These are phyloP conservation scores for Cheirogaleus medius DNA, from an alignment of 2,113 vertebrate genomes.

Conservation along the genomic window DNA sequence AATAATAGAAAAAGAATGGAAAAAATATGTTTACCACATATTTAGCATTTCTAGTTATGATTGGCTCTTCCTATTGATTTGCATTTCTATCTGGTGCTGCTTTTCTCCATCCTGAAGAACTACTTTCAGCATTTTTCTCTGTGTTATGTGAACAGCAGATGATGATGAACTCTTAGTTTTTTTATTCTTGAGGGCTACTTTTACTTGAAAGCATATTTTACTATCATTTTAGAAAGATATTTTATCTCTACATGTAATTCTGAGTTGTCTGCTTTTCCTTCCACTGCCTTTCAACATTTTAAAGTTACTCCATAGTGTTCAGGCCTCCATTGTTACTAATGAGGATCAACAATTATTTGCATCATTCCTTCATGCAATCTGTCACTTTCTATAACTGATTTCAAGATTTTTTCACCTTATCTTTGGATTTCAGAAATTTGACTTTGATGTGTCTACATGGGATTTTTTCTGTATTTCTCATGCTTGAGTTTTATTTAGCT, in stretches of 20 bases:
- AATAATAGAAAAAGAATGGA: background rate
- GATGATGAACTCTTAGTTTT: background rate
- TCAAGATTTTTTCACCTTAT: background rate
- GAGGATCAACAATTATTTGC: background rate
- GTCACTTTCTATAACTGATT: background rate
- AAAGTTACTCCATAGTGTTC: background rate
- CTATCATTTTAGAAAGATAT: background rate
- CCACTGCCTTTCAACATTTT: background rate
- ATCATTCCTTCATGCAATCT: background rate
- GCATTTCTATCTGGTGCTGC: background rate
- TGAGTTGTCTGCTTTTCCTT: background rate
- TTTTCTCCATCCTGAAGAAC: background rate
- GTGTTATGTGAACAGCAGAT: background rate
- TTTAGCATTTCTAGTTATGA: background rate
- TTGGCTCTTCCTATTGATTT: background rate
- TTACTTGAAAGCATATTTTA: background rate
- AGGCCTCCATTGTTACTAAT: background rate
- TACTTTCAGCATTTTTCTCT: background rate
- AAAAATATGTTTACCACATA: background rate
- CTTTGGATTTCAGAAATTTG: background rate
- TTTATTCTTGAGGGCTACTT: background rate
- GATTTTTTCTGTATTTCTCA: background rate
- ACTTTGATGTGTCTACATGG: background rate
- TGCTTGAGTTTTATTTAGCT: background rate
- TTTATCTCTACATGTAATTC: background rate